Evolutionary conservation across 2,113 vertebrate species (phyloP).

Genomic region (Urocolius indicus): DNA sequence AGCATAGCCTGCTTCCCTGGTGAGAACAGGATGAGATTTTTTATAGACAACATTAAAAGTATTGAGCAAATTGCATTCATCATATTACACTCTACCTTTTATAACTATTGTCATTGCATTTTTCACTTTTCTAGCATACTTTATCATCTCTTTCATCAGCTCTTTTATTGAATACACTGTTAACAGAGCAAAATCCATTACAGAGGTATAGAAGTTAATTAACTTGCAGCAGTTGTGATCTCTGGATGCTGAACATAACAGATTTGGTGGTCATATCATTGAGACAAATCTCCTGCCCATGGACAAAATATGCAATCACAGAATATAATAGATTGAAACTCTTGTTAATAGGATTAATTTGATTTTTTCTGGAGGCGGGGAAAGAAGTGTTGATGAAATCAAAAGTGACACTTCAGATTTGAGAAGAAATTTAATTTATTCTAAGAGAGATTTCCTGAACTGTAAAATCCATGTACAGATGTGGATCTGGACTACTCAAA

Average conservation of each 20-base stretch:
- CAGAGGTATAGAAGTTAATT: background rate
- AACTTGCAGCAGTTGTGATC: background rate
- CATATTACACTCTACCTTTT: background rate
- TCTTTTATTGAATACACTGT: background rate
- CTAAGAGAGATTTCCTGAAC: background rate
- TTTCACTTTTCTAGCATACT: background rate
- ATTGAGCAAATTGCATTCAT: background rate
- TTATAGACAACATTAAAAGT: slow-evolving; percentile 2
- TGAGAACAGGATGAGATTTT: slow-evolving; percentile 41
- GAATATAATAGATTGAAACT: background rate
- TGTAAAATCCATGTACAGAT: background rate
- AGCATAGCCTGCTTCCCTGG: slow-evolving; percentile 12
- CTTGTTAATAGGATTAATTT: background rate
- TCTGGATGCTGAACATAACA: background rate
- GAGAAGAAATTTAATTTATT: background rate
- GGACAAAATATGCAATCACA: background rate
- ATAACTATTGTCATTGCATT: background rate
- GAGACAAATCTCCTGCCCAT: background rate
- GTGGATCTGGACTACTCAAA: background rate
- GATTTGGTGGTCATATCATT: background rate
- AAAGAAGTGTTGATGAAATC: background rate
- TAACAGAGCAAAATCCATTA: background rate
- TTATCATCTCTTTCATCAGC: background rate
- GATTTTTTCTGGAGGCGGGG: background rate
- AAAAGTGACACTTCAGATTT: background rate